Percentiles rank a stretch among this genome's conserved stretches.
phyloP scores from a whole-genome alignment of 2,113 vertebrate genomes.

The Odocoileus virginianus region DNA sequence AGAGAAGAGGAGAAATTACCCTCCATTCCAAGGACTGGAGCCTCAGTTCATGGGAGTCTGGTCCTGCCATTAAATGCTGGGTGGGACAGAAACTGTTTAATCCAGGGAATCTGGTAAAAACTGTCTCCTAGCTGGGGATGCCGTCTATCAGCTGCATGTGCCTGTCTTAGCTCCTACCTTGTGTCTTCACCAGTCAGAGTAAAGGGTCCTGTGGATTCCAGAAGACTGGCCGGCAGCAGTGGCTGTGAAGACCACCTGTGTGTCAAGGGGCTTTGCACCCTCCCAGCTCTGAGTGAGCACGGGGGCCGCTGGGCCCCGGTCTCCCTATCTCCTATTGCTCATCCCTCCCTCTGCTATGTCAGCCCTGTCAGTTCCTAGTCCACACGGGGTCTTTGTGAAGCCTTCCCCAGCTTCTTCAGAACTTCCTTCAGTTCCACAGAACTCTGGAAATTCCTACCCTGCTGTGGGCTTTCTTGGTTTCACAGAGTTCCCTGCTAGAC shows the following conservation, averaged over 20 bases:
- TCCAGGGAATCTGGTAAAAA: not conserved
- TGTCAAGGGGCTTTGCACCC: accelerated
- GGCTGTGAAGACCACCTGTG: not conserved
- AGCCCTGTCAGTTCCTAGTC: not conserved
- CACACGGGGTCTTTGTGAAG: not conserved
- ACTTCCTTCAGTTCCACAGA: not conserved
- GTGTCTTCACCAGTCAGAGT: not conserved
- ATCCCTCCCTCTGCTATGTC: not conserved
- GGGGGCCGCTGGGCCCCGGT: not conserved
- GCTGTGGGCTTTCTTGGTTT: not conserved
- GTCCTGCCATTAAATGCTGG: not conserved
- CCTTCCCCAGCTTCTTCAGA: not conserved
- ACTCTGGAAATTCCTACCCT: not conserved
- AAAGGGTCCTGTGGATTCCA: not conserved
- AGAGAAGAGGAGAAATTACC: not conserved
- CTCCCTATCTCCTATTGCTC: not conserved
- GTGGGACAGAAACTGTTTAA: not conserved
- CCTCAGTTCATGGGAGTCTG: not conserved
- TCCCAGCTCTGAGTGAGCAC: not conserved
- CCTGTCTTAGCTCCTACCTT: not conserved
- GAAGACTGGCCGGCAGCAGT: not conserved
- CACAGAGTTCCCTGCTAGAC: not conserved
- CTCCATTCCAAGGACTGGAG: not conserved
- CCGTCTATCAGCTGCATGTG: not conserved
- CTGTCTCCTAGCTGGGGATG: not conserved